Conservation (phyloP, 2,888 invertebrate species). For the Phaonia tiefii region DNA sequence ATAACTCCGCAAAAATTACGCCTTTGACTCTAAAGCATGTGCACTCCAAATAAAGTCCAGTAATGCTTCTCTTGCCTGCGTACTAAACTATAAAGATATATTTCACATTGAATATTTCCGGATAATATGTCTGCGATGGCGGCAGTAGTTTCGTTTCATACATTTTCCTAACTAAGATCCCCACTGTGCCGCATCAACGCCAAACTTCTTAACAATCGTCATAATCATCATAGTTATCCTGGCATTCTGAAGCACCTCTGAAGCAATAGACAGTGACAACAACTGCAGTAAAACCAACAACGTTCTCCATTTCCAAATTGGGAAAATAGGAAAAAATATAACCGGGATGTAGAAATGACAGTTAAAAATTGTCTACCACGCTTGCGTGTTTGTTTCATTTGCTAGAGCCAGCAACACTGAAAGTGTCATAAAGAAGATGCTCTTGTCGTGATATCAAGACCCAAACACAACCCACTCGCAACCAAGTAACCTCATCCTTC, state of each 20-base stretch:
- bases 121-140: no score
- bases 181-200: constrained; percentile 43
- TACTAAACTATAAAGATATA: no score
- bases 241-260: not conserved
- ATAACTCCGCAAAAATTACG: no score
- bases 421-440: constrained; percentile 67
- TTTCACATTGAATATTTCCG: no score
- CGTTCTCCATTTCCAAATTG: not conserved
- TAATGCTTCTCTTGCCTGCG: no score
- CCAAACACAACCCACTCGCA: constrained; percentile 6
- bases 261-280: constrained; percentile 32
- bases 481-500: not conserved
- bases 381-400: constrained; percentile 61
- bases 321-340: constrained; percentile 15
- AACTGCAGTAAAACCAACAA: constrained; percentile 37
- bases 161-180: not conserved
- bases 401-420: constrained; percentile 34
- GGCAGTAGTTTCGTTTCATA: no score
- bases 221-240: not conserved
- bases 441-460: constrained; percentile 55
- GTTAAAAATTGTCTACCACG: constrained; percentile 64
- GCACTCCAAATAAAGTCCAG: no score
- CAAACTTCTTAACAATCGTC: not conserved
- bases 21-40: no score
- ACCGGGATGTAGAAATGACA: constrained; percentile 58